Conservation (phyloP, 2,113 vertebrate species). For the Microcebus murinus region DNA sequence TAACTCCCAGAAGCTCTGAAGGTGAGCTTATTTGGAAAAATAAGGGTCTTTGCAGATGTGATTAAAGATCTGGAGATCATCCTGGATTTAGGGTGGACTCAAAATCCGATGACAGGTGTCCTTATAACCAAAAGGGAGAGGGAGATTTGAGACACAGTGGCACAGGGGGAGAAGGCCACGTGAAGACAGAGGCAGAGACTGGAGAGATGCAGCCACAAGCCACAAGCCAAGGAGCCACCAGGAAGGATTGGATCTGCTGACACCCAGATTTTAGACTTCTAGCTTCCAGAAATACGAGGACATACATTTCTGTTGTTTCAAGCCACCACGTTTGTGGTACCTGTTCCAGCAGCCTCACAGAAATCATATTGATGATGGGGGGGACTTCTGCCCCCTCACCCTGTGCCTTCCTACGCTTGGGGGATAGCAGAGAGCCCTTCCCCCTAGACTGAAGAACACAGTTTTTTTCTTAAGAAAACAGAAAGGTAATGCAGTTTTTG, state of each 20-base stretch:
- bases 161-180: accelerated
- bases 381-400: not conserved
- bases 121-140: not conserved
- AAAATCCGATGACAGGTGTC: not conserved
- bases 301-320: not conserved
- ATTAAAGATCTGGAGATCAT: not conserved
- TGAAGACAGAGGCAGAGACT: not conserved
- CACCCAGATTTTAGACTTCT: not conserved
- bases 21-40: not conserved
- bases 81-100: not conserved
- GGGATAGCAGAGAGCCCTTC: not conserved
- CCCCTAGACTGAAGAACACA: not conserved
- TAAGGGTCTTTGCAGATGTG: not conserved
- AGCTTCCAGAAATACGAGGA: not conserved
- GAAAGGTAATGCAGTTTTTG: not conserved
- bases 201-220: not conserved
- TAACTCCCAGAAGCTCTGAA: not conserved
- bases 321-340: not conserved
- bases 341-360: not conserved
- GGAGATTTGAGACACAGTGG: not conserved
- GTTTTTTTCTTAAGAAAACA: not conserved
- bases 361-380: accelerated
- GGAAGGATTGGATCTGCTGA: not conserved
- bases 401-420: not conserved
- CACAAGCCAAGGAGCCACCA: not conserved